These are phyloP conservation scores for Xiphophorus maculatus DNA, from an alignment of 2,113 vertebrate genomes.

Conservation along the genomic window DNA sequence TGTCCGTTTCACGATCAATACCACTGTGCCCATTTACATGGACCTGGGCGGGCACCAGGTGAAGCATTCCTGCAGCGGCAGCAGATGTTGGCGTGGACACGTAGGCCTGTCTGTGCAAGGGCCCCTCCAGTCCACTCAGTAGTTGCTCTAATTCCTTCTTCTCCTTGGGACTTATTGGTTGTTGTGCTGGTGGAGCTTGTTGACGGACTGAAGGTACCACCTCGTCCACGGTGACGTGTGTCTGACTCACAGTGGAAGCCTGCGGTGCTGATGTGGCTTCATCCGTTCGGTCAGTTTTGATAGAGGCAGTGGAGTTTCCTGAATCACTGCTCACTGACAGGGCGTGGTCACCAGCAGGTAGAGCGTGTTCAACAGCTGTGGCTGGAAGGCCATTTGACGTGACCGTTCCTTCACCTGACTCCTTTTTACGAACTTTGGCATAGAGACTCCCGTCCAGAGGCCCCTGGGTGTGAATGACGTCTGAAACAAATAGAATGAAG, in stretches of 20 bases:
- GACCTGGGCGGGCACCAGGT: slow-evolving; percentile 92
- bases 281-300: slow-evolving; percentile 95
- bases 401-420: slow-evolving; percentile 83
- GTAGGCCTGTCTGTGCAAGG: slow-evolving; percentile 85
- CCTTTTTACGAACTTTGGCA: slow-evolving; percentile 98
- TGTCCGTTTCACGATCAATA: slow-evolving; percentile 93
- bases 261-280: slow-evolving; percentile 72
- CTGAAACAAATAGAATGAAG: slow-evolving; percentile 69
- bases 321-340: slow-evolving; percentile 97
- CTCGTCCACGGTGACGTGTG: slow-evolving; percentile 45
- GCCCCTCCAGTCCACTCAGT: slow-evolving; percentile 87
- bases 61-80: slow-evolving; percentile 76
- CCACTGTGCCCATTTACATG: slow-evolving; percentile 89
- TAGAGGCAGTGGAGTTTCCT: slow-evolving; percentile 95
- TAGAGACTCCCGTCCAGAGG: slow-evolving; percentile 97
- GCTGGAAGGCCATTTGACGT: slow-evolving; percentile 80
- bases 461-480: slow-evolving; percentile 94
- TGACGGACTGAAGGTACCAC: slow-evolving; percentile 26
- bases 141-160: slow-evolving; percentile 93
- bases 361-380: slow-evolving; percentile 65
- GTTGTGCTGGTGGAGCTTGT: slow-evolving; percentile 55
- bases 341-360: slow-evolving; percentile 88
- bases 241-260: slow-evolving; percentile 69
- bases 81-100: slow-evolving; percentile 57
- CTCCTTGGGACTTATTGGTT: slow-evolving; percentile 90